phyloP scores from a whole-genome alignment of 2,797 vertebrate species.

The Prionace glauca region DNA sequence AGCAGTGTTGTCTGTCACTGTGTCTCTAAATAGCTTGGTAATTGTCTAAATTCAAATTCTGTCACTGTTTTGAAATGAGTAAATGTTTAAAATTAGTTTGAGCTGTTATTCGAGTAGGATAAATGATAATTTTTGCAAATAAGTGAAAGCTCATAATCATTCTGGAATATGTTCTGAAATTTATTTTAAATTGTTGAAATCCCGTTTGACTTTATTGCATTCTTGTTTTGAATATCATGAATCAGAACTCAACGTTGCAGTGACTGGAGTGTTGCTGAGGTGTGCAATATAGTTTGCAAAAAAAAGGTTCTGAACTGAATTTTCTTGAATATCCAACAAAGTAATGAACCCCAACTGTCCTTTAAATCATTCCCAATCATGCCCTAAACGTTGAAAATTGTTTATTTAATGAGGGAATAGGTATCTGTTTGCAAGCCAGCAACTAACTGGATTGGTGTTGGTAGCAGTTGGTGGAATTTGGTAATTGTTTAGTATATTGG shows the following conservation, averaged over 20 bases:
- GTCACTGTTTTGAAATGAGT: background rate
- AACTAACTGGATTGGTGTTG: background rate
- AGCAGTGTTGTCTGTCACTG: background rate
- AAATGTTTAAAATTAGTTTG: background rate
- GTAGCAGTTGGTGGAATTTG: background rate
- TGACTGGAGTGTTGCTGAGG: background rate
- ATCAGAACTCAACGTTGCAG: background rate
- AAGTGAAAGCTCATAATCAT: background rate
- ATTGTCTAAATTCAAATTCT: background rate
- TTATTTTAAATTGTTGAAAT: background rate
- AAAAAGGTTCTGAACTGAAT: background rate
- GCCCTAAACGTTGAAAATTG: background rate
- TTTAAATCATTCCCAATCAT: background rate
- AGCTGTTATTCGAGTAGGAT: background rate
- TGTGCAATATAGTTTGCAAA: background rate
- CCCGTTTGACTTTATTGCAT: background rate
- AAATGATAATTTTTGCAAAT: background rate
- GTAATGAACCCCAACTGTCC: background rate
- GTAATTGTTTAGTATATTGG: background rate
- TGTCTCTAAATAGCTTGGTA: background rate
- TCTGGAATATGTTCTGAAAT: background rate
- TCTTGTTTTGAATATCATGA: background rate
- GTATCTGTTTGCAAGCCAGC: background rate
- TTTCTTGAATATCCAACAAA: conserved; percentile 10
- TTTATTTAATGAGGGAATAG: background rate